Conservation (phyloP, 2,797 vertebrate species). For the Corythornis leucogaster region DNA sequence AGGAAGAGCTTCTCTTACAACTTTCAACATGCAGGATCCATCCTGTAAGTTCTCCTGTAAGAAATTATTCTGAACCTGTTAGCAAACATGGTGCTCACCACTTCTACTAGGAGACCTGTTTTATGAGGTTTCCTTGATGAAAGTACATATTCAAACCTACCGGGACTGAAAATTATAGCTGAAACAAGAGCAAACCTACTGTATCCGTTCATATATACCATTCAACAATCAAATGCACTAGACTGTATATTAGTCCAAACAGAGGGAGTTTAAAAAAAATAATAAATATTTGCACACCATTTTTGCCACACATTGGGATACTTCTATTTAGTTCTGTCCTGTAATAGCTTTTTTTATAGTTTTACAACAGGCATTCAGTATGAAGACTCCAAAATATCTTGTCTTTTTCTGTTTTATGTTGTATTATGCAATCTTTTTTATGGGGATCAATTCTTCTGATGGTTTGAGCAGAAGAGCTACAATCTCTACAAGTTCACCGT, state of each 20-base stretch:
- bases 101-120: background rate
- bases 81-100: background rate
- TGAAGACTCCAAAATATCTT: background rate
- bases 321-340: background rate
- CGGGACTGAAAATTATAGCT: background rate
- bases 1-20: background rate
- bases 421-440: background rate
- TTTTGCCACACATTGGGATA: background rate
- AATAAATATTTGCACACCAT: background rate
- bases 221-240: background rate
- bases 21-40: background rate
- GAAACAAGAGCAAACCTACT: background rate
- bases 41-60: background rate
- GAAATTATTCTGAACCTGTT: background rate
- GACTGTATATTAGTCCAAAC: background rate
- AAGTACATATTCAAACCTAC: background rate
- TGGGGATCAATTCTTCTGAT: background rate
- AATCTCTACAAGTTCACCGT: background rate
- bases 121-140: background rate
- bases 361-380: background rate
- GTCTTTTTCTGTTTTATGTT: background rate
- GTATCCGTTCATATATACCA: background rate
- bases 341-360: background rate
- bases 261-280: background rate
- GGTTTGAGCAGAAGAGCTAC: background rate